A percentile compares a stretch with the other conserved stretches of the same genome.
These are phyloP conservation scores for Megamerina dolium DNA, from an alignment of 2,888 invertebrate genomes.

Conservation along the genomic window DNA sequence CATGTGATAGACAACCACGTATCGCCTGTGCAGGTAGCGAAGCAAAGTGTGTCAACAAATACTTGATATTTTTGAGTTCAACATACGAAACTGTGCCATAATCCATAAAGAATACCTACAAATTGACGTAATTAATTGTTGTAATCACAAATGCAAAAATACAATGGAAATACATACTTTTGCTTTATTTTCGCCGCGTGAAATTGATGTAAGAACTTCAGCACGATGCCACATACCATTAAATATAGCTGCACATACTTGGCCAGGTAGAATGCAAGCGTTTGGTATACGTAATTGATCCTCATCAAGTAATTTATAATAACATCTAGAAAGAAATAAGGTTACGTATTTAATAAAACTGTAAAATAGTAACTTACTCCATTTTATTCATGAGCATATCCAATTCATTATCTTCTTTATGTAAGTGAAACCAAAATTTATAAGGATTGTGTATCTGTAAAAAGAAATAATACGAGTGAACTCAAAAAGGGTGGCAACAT, in stretches of 20 bases:
- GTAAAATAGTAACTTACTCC: constrained; percentile 31
- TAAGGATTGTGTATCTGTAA: constrained; percentile 38
- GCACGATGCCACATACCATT: constrained; percentile 38
- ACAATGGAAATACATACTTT: constrained; percentile 25
- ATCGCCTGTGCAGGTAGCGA: constrained; percentile 33
- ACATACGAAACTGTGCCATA: constrained; percentile 37
- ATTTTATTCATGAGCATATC: constrained; percentile 29
- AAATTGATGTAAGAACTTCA: constrained; percentile 26
- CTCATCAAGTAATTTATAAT: constrained; percentile 21
- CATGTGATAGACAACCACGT: constrained; percentile 32
- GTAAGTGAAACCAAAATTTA: constrained; percentile 36
- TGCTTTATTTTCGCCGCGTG: constrained; percentile 22
- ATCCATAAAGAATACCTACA: constrained; percentile 36
- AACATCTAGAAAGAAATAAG: constrained; percentile 22
- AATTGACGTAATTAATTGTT: neutral
- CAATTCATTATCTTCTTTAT: constrained; percentile 29
- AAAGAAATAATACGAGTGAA: neutral
- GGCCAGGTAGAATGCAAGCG: constrained; percentile 30
- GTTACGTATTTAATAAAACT: too few relatives aligned
- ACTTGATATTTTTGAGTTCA: constrained; percentile 28
- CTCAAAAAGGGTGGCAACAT: too few relatives aligned
- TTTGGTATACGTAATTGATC: constrained; percentile 26
- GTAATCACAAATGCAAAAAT: neutral
- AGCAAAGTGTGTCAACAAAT: constrained; percentile 30
- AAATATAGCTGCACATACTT: constrained; percentile 31